A percentile compares a stretch with the other conserved stretches of the same genome.
phyloP scores from a whole-genome alignment of 2,888 invertebrate genomes.

The Xylota sylvarum region DNA sequence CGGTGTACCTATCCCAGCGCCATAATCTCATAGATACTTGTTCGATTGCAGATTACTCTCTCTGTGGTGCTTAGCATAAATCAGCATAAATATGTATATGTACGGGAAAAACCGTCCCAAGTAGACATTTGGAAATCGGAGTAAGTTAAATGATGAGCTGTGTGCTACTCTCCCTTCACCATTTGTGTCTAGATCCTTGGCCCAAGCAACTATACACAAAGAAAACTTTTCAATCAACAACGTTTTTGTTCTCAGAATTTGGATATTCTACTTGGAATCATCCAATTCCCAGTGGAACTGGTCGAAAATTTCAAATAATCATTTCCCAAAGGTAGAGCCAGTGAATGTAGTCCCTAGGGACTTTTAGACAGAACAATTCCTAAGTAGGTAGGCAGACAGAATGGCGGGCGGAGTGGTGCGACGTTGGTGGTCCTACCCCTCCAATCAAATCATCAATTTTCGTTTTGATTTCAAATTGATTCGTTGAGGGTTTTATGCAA shows the following conservation, averaged over 20 bases:
- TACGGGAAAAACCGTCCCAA: constrained; percentile 30
- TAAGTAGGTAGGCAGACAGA: constrained; percentile 36
- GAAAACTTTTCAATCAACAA: constrained; percentile 75
- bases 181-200: not conserved
- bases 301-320: constrained; percentile 73
- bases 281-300: constrained; percentile 39
- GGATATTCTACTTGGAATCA: constrained; percentile 28
- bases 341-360: constrained; percentile 56
- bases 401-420: not conserved
- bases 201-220: constrained; percentile 55
- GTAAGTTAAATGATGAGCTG: constrained; percentile 58
- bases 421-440: not conserved
- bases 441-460: constrained; percentile 71
- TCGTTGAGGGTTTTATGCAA: constrained; percentile 67
- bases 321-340: constrained; percentile 67
- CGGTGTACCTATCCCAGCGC: not conserved
- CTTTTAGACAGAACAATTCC: constrained; percentile 60
- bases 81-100: constrained; percentile 58
- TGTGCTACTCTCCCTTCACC: not conserved
- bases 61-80: constrained; percentile 64
- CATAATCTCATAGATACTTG: constrained; percentile 41
- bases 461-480: constrained; percentile 73
- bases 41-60: constrained; percentile 65
- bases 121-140: constrained; percentile 56
- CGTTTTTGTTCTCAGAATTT: constrained; percentile 51